Evolutionary conservation across 2,888 invertebrate genomes (phyloP), one percentile per base, ranked within the genome.

Genomic region (Asteroscopus sphinx): DNA sequence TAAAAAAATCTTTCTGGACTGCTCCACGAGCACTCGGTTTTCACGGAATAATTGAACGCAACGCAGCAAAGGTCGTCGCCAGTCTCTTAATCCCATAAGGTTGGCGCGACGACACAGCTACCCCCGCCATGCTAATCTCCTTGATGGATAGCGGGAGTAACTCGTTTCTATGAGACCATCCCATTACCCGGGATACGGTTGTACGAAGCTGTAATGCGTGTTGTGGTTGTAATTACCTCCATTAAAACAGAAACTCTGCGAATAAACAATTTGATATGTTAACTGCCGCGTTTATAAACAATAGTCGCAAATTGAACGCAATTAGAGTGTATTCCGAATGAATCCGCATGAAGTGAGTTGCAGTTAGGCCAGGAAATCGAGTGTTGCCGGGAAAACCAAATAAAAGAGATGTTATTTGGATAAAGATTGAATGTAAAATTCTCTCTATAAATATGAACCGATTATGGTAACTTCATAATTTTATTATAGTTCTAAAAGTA

Each of bases 61-160:
- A 69, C 64, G 68, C 68, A 56, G 70, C 64, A 77, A 77, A 79
- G 81, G 79, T 77, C 75, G 68, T 49, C 48, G 63, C 58, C 71
- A 64, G 73, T 64, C 74, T 73, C 75, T 71, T 80, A 86, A 85
- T 87, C 85, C 85, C 75, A 70, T 61, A 82, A 80, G 82, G 82
- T 77, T 76, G 65, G 62, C 60, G 67, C 63, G 78, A 66, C 77
- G 81, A 83, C 82, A 76, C 51, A 62, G 42, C 58, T 59, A 73
- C 46, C 52, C 73, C 66, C 71, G 59, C 55, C 63, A 47, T 61
- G 68, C 76, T 86, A 86, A 88, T 85, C 82, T 80, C 63, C 68
- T 81, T 85, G 86, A 87, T 81, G 82, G 79, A 86, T 82, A 67
- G 64, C 58, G 52, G 69, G 58, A 67, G 60, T 45, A 59, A 60